Evolutionary conservation across 2,797 vertebrate species (phyloP).

Genomic region (Cirrhinus mrigala): DNA sequence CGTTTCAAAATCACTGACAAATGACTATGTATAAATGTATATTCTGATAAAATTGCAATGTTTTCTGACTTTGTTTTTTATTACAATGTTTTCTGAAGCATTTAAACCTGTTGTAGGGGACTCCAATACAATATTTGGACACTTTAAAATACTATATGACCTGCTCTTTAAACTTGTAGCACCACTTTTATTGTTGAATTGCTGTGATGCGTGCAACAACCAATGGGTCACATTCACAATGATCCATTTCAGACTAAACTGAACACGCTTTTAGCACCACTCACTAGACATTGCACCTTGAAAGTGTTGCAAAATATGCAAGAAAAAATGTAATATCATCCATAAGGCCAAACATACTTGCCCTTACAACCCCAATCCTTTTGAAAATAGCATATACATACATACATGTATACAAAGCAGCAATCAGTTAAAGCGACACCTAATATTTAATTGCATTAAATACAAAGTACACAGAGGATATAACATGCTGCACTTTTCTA

Average conservation of each 20-base stretch:
- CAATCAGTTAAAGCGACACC: background rate
- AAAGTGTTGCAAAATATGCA: background rate
- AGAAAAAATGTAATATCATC: background rate
- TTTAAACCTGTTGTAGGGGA: too few relatives aligned
- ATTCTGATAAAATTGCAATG: too few relatives aligned
- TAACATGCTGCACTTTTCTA: conserved; percentile 18
- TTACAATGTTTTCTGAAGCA: too few relatives aligned
- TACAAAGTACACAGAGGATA: conserved; percentile 29
- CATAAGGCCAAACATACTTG: background rate
- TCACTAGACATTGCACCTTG: background rate
- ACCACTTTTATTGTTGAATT: background rate
- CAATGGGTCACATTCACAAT: background rate
- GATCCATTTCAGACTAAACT: background rate
- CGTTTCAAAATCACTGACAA: too few relatives aligned
- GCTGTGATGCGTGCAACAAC: background rate
- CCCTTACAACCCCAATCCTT: background rate
- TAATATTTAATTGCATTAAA: background rate
- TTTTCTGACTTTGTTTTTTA: too few relatives aligned
- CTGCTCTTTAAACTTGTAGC: background rate
- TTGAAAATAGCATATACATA: background rate
- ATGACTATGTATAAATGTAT: too few relatives aligned
- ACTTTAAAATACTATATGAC: too few relatives aligned
- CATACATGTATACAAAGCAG: background rate
- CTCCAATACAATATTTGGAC: too few relatives aligned
- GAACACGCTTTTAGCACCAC: background rate